A percentile compares a stretch with the other conserved stretches of the same genome.
Evolutionary conservation across 2,888 invertebrate genomes (phyloP).

Genomic region (Scaptomyza tumidula): DNA sequence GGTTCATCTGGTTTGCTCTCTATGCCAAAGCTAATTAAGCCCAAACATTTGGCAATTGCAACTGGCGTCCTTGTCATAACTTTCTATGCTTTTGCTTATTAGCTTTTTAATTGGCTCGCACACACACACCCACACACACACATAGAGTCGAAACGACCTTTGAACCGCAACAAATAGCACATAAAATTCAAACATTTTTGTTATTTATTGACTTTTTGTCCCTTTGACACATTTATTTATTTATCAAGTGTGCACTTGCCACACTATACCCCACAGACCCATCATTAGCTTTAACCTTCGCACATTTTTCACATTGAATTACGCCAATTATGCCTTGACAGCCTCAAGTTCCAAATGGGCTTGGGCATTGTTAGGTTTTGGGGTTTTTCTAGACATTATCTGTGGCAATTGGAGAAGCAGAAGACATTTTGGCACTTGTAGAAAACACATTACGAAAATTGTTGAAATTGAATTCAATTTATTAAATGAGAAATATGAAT

Average conservation of each 20-base stretch:
- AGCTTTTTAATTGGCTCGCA: constrained; percentile 69
- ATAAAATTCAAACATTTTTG: constrained; percentile 69
- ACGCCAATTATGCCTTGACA: constrained; percentile 75
- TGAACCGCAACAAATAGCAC: constrained; percentile 60
- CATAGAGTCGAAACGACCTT: constrained; percentile 35
- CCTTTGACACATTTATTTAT: constrained; percentile 64
- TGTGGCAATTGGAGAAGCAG: constrained; percentile 35
- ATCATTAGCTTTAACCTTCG: constrained; percentile 44
- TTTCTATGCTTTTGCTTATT: constrained; percentile 50
- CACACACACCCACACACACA: not conserved
- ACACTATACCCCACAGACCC: no score
- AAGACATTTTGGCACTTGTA: constrained; percentile 13
- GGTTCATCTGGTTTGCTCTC: constrained; percentile 27
- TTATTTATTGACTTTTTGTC: constrained; percentile 61
- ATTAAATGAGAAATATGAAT: no score
- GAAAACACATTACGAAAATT: not conserved
- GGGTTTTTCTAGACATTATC: constrained; percentile 37
- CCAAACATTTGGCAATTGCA: constrained; percentile 64
- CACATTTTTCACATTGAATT: constrained; percentile 72
- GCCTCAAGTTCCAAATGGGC: constrained; percentile 52
- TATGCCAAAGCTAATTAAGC: constrained; percentile 63
- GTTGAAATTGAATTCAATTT: not conserved
- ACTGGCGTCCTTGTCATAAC: constrained; percentile 57
- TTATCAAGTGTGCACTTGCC: constrained; percentile 23
- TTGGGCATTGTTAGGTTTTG: constrained; percentile 20